A percentile compares a stretch with the other conserved stretches of the same genome.
phyloP scores from a whole-genome alignment of 2,113 vertebrate species.

The Loxodonta africana region DNA sequence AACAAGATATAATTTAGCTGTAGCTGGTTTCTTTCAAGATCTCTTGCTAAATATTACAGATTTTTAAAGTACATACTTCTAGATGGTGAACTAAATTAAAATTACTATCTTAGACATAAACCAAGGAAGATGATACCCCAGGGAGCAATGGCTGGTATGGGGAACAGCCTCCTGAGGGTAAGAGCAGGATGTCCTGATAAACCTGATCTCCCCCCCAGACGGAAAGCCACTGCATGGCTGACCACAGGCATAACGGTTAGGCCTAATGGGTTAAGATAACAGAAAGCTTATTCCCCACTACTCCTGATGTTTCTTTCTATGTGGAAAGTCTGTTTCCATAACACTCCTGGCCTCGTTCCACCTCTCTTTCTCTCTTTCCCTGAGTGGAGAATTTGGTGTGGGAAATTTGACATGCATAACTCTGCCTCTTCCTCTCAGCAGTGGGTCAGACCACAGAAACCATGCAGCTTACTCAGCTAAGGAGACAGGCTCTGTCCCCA shows the following conservation, averaged over 20 bases:
- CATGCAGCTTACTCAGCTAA: neutral
- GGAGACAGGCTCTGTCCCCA: neutral
- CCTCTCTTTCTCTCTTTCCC: neutral
- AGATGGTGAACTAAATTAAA: neutral
- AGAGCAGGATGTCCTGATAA: neutral
- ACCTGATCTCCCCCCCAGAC: no score
- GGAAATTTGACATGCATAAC: neutral
- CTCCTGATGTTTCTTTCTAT: neutral
- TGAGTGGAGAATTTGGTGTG: neutral
- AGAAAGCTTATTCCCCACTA: neutral
- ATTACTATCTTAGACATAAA: neutral
- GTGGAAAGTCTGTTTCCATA: neutral
- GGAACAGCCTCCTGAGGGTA: neutral
- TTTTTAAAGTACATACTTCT: neutral
- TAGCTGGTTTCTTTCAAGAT: constrained; percentile 55
- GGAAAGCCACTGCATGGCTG: neutral
- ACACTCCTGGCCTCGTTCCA: neutral
- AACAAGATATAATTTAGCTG: constrained; percentile 58
- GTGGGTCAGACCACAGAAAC: neutral
- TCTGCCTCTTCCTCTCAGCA: neutral
- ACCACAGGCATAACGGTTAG: neutral
- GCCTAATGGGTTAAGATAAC: neutral
- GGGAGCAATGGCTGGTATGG: neutral
- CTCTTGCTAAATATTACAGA: neutral
- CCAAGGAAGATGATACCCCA: neutral